Conservation (phyloP, 2,888 invertebrate species). For the Atethmia centrago region DNA sequence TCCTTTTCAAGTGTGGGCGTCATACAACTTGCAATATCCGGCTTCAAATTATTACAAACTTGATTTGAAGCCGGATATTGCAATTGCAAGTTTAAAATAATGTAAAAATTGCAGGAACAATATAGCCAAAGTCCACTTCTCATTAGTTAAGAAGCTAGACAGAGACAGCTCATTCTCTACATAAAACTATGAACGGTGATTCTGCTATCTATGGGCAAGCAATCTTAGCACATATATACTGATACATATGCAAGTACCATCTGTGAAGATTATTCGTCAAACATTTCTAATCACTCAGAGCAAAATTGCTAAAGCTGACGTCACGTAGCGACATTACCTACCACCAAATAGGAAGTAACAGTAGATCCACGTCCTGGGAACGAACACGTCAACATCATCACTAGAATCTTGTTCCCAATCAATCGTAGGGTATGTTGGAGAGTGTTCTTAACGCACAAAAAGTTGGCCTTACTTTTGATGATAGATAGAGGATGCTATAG, state of each 20-base stretch:
- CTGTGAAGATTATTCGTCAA: constrained; percentile 41
- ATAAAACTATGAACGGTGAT: too few relatives aligned
- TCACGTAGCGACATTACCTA: constrained; percentile 47
- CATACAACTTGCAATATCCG: neutral
- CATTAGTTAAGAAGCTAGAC: too few relatives aligned
- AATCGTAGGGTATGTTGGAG: neutral
- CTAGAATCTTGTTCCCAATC: neutral
- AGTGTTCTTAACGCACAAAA: neutral
- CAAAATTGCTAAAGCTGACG: constrained; percentile 56
- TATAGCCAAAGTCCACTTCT: too few relatives aligned
- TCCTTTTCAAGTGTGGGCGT: neutral
- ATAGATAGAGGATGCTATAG: neutral
- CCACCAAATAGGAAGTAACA: constrained; percentile 31
- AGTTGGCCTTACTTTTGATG: neutral
- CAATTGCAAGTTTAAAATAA: too few relatives aligned
- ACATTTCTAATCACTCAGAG: constrained; percentile 55
- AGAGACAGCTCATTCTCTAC: too few relatives aligned
- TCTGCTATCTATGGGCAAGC: too few relatives aligned
- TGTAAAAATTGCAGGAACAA: too few relatives aligned
- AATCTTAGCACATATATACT: neutral
- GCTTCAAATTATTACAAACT: too few relatives aligned
- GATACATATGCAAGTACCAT: neutral
- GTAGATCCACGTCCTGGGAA: constrained; percentile 32
- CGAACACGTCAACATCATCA: rapidly evolving
- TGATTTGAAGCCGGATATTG: too few relatives aligned